Evolutionary conservation across 2,888 invertebrate genomes (phyloP).

Genomic region (Sepioteuthis lessoniana): DNA sequence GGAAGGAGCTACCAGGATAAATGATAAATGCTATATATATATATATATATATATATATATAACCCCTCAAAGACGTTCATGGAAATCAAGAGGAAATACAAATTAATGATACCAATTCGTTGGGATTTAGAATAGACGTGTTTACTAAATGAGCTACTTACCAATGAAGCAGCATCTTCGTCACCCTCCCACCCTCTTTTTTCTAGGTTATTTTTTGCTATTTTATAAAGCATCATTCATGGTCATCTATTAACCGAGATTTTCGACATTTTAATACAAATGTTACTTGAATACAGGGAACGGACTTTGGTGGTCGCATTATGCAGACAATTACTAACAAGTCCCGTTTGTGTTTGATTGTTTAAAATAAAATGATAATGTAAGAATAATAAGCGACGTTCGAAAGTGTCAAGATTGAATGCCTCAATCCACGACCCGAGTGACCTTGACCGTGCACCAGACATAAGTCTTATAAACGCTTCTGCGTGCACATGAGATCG

Average conservation of each 20-base stretch:
- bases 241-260: slow-evolving; percentile 18
- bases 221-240: neutral
- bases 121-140: no score
- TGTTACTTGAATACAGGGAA: neutral
- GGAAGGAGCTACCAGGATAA: no score
- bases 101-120: no score
- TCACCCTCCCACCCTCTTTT: neutral
- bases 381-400: neutral
- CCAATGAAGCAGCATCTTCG: neutral
- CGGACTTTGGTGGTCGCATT: neutral
- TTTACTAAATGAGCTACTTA: no score
- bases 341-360: neutral
- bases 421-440: neutral
- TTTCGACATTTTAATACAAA: neutral
- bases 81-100: no score
- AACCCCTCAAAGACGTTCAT: no score
- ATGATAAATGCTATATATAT: no score
- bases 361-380: neutral
- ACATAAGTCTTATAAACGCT: neutral
- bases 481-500: neutral
- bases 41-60: no score
- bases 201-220: neutral
- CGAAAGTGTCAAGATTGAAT: neutral
- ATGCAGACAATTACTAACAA: neutral
- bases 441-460: neutral